These are phyloP conservation scores for Hydrozoanthus gracilis DNA, from an alignment of 92 coral and sea anemone genomes.

Conservation along the genomic window DNA sequence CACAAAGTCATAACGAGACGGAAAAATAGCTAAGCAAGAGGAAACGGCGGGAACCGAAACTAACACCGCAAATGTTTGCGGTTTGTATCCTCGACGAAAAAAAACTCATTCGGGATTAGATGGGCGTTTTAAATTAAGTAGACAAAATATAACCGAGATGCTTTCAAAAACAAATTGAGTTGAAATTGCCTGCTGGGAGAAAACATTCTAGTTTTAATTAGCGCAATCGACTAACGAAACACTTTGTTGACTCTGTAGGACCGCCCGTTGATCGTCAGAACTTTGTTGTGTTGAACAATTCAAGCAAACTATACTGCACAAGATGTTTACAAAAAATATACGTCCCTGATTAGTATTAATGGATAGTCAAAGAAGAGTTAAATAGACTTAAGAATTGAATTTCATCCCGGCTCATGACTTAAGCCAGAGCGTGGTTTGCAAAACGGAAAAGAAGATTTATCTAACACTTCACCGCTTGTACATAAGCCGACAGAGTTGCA, in stretches of 20 bases:
- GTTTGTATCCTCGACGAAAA: background rate
- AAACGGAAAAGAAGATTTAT: conserved; percentile 14
- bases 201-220: conserved; percentile 65
- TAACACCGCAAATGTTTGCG: conserved; percentile 23
- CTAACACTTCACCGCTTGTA: background rate
- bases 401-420: background rate
- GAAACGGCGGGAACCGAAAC: conserved; percentile 20
- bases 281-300: conserved; percentile 21
- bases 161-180: background rate
- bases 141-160: background rate
- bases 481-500: conserved; percentile 6
- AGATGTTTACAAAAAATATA: background rate
- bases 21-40: background rate
- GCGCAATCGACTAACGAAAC: conserved; percentile 65
- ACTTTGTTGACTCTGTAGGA: conserved; percentile 70
- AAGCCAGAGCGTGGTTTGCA: background rate
- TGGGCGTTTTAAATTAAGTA: conserved; percentile 23
- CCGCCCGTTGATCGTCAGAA: conserved; percentile 36
- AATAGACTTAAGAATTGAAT: background rate
- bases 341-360: background rate
- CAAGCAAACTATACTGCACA: conserved; percentile 33
- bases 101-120: background rate
- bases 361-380: background rate
- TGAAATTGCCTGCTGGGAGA: conserved; percentile 43
- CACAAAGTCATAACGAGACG: conserved; percentile 1